phyloP scores from a whole-genome alignment of 2,797 vertebrate species.

The Sebastes matsubarae region DNA sequence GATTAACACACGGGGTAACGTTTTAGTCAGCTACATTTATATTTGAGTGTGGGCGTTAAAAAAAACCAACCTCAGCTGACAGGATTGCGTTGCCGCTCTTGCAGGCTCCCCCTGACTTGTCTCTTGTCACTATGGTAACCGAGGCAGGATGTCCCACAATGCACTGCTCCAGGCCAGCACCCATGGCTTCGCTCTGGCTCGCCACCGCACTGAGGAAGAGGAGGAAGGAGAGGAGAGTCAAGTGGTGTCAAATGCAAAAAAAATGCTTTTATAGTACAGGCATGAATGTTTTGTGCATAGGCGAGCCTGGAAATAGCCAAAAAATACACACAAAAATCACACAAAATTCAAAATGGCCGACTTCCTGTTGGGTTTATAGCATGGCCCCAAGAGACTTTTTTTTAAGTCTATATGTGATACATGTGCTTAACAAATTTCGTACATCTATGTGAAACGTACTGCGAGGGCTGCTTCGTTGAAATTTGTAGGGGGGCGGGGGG shows the following conservation, averaged over 20 bases:
- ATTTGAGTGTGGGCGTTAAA: too few species aligned
- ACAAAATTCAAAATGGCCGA: too few species aligned
- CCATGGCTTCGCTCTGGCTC: constrained; percentile 94
- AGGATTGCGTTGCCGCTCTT: constrained; percentile 94
- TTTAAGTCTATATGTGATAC: too few species aligned
- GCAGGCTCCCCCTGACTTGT: constrained; percentile 96
- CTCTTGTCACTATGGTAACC: constrained; percentile 94
- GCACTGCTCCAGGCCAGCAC: constrained; percentile 92
- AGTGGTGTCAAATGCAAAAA: neutral
- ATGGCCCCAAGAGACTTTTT: too few species aligned
- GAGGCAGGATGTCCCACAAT: constrained; percentile 93
- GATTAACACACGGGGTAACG: rapidly evolving
- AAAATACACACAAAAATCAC: too few species aligned
- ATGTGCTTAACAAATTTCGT: too few species aligned
- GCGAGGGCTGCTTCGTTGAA: too few species aligned
- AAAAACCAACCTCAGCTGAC: constrained; percentile 85
- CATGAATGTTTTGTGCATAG: neutral
- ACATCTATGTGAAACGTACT: too few species aligned
- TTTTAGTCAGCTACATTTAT: neutral
- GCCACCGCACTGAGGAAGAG: constrained; percentile 87
- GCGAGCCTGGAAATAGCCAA: too few species aligned
- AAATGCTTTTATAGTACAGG: rapidly evolving
- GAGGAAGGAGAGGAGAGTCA: rapidly evolving
- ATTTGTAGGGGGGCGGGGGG: too few species aligned
- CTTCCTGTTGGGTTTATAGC: too few species aligned